These are phyloP conservation scores for Tachycineta bicolor DNA, from an alignment of 2,113 vertebrate species.

Conservation along the genomic window DNA sequence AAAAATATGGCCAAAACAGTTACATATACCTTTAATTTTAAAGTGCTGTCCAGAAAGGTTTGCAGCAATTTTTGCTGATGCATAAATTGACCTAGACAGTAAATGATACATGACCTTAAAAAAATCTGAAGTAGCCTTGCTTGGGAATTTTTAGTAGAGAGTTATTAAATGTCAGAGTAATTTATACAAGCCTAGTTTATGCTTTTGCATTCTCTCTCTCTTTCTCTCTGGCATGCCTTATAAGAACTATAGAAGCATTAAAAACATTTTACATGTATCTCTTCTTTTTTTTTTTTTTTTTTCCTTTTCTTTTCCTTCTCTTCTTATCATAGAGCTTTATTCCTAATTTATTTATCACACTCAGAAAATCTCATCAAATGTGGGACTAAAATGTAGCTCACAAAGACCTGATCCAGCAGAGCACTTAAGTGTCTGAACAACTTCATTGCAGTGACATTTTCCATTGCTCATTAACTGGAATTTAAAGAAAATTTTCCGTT, in stretches of 20 bases:
- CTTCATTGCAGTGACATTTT: slow-evolving; percentile 47
- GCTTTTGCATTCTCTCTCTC: slow-evolving; percentile 19
- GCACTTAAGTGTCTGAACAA: slow-evolving; percentile 36
- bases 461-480: slow-evolving; percentile 52
- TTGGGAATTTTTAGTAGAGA: slow-evolving; percentile 57
- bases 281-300: background rate
- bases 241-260: background rate
- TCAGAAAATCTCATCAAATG: background rate
- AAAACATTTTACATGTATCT: background rate
- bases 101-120: slow-evolving; percentile 58
- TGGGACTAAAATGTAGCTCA: background rate
- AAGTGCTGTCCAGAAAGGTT: slow-evolving; percentile 33
- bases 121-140: slow-evolving; percentile 50
- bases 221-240: background rate
- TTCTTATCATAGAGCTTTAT: background rate
- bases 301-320: background rate
- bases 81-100: slow-evolving; percentile 63
- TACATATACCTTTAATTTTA: slow-evolving; percentile 60
- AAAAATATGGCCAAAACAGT: slow-evolving; percentile 27
- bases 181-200: slow-evolving; percentile 52
- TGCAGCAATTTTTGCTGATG: slow-evolving; percentile 54
- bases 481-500: slow-evolving; percentile 42
- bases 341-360: slow-evolving; percentile 34
- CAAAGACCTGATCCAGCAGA: slow-evolving; percentile 26
- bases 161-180: slow-evolving; percentile 69